These are phyloP conservation scores for Galeruca laticollis DNA, from an alignment of 2,888 invertebrate genomes.

Conservation along the genomic window DNA sequence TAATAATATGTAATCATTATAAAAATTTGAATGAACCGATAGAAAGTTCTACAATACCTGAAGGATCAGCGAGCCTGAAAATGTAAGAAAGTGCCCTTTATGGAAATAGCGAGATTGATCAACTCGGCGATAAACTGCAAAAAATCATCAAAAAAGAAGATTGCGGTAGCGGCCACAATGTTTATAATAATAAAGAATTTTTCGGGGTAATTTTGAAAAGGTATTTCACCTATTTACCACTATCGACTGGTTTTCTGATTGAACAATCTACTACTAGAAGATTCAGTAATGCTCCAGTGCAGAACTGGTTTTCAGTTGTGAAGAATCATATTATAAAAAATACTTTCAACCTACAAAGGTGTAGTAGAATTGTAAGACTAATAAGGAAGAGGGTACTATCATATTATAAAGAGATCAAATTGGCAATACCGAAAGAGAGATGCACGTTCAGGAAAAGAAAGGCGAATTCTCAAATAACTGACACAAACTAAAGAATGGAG, in stretches of 20 bases:
- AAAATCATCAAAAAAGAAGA: constrained; percentile 9
- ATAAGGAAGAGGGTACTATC: constrained; percentile 9
- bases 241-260: constrained; percentile 14
- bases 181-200: constrained; percentile 14
- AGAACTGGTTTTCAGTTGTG: constrained; percentile 12
- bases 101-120: constrained; percentile 12
- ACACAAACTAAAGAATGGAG: constrained; percentile 16
- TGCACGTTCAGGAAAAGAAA: constrained; percentile 3
- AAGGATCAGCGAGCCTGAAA: neutral
- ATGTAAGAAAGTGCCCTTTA: constrained; percentile 1
- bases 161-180: constrained; percentile 5
- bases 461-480: neutral
- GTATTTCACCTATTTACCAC: constrained; percentile 20
- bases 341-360: neutral
- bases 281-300: constrained; percentile 16
- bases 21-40: neutral
- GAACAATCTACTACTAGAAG: neutral
- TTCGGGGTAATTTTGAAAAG: constrained; percentile 16
- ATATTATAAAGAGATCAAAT: constrained; percentile 10
- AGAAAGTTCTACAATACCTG: neutral
- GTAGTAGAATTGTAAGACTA: constrained; percentile 17
- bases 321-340: constrained; percentile 6
- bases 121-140: constrained; percentile 10
- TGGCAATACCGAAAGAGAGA: constrained; percentile 13
- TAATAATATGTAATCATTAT: neutral